Evolutionary conservation across 2,797 vertebrate species (phyloP), one percentile per base, ranked within the genome.

Genomic region (Schizothorax lantsangensis): DNA sequence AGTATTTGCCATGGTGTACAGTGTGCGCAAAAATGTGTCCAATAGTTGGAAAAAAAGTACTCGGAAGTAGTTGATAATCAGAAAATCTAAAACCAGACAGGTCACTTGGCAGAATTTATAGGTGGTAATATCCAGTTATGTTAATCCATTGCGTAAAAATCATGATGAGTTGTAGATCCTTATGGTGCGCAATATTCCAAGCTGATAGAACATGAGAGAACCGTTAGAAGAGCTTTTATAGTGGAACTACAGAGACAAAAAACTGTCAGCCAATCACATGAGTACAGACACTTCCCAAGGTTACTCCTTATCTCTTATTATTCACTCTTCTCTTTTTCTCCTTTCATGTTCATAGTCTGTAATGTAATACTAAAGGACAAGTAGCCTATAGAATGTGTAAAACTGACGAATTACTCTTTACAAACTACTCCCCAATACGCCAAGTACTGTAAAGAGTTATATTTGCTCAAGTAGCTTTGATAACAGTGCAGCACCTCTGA

Each of bases 1-100:
- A 45, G 96, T 93, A 92, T 97, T 97, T 57, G 96, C 96, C 98
- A 99, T 99, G 64, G 72, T 80, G 68, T 52, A 49, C 19, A 74
- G 57, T 23, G 14, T 77, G 33, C 14, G 57, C 23, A 69, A 38
- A 74, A 81, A 69, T 4, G 23, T n/a, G 54, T 57, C 26, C 75
- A 79, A 21, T 3, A 49, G 40, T 6, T 10, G 54, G 69, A 0
- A 10, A 2, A 66, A 80, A 62, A n/a, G 14, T 64, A 26, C 36
- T 45, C 43, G 52, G 14, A 68, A 78, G 49, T 14, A 57, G 30
- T 26, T 68, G 66, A 23, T 12, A 52, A 47, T n/a, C 26, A 23
- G 23, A 26, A 11, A 77, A 45, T 77, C 40, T 74, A 38, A 73
- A 47, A 23, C n/a, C 10, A 72, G 73, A 8, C 19, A 21, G 15